Base-by-base conservation (phyloP, 2,113 vertebrate species). In the Nesoenas mayeri region DNA sequence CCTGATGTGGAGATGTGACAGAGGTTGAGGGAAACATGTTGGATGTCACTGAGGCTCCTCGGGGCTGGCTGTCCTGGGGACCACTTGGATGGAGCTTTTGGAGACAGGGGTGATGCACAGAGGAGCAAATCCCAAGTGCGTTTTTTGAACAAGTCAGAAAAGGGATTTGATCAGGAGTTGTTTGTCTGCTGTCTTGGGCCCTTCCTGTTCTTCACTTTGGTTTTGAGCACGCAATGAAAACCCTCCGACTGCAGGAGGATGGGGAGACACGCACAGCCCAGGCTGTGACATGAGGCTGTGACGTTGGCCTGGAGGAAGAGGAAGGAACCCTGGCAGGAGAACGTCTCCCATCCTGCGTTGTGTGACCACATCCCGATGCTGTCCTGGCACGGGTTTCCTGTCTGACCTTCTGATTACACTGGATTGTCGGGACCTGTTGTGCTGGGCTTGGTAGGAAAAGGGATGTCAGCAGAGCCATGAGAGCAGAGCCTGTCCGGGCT, bases 221-320 rank as follows among this genome's bases (percentile, higher is more conserved):
- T 11, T 79, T 16, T 88, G 53, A 2, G 2, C 5, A 4, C 0
- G 2, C 60, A 48, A 4, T 0, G 0, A 48, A 72, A 87, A 90
- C 0, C 5, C 17, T 75, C 66, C 0, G 1, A 54, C 54, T 10
- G 0, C 54, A 61, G 69, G 44, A 69, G 40, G 44, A 38, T 0
- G 2, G 31, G 16, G 25, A 22, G 47, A 22, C 3, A 4, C 15
- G 16, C 0, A 1, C 25, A 65, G 51, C 36, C 11, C 25, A 1
- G 15, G 14, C 29, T 0, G 6, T 0, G 1, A 24, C 0, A 2
- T 5, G 42, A 9, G n/a, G 9, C 4, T 9, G 14, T 19, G 15
- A 11, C 22, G 2, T 10, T 13, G 29, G 7, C 50, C 4, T 8
- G 4, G 53, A 22, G 10, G 34, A 18, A 58, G 32, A 24, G 70